Evolutionary conservation across 2,113 vertebrate genomes (phyloP).

Genomic region (Probosciger aterrimus): DNA sequence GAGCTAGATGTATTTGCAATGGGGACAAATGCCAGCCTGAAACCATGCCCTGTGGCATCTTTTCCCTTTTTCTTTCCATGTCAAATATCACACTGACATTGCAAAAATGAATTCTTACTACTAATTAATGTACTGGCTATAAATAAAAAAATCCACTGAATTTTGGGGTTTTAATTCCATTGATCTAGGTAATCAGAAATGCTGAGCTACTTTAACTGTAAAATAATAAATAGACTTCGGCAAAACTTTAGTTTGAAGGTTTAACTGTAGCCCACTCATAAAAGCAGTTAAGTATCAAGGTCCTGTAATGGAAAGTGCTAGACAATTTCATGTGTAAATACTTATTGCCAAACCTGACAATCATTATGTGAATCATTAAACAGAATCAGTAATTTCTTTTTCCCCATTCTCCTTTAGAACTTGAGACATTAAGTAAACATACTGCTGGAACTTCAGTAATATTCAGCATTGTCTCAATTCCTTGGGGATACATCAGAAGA

Average conservation of each 20-base stretch:
- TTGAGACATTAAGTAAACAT: background rate
- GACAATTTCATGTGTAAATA: background rate
- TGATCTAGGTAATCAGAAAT: background rate
- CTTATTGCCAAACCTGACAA: background rate
- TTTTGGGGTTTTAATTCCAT: background rate
- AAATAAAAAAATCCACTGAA: accelerated
- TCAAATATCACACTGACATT: background rate
- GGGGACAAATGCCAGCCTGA: background rate
- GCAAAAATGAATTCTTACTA: background rate
- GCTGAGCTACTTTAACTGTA: background rate
- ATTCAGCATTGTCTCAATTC: background rate
- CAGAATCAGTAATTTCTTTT: background rate
- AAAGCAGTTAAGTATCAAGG: background rate
- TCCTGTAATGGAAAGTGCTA: background rate
- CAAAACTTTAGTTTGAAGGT: background rate
- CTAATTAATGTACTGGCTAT: background rate
- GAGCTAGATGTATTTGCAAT: background rate
- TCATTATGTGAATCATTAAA: background rate
- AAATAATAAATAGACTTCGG: background rate
- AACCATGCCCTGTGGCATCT: background rate
- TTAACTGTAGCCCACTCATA: background rate
- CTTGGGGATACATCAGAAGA: background rate
- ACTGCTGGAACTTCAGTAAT: background rate
- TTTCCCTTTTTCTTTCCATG: background rate
- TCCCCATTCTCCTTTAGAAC: background rate